Evolutionary conservation across 2,113 vertebrate species (phyloP), one percentile per base, ranked within the genome.

Genomic region (Anhinga anhinga): DNA sequence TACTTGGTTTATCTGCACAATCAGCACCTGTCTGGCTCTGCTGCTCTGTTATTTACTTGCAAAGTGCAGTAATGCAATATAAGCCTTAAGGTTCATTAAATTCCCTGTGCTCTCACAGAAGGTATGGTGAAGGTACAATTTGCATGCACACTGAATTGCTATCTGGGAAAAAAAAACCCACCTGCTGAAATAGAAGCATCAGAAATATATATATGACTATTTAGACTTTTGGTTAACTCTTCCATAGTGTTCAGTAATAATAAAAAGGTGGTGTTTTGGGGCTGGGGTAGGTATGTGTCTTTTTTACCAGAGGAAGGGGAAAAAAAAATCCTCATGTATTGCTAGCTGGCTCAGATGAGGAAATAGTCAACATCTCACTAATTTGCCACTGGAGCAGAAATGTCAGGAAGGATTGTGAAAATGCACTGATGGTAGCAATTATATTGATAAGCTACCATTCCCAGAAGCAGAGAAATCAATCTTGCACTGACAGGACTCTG

Each of bases 381-480:
- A 95, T 96, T 95, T 97, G n/a, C 70, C 40, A 53, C 42, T 50
- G 40, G 65, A 86, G 76, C 65, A 93, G 69, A 81, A 93, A 80
- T 78, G 92, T 97, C 92, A 96, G 81, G 74, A 94, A 84, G 30
- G 85, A 91, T 76, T 91, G 79, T 82, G 62, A 79, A 98, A 97
- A 88, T 93, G 77, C 70, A 86, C 66, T 79, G 82, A 95, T 93
- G 49, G 90, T 38, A 90, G 95, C 90, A 96, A 97, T 97, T 98
- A 95, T 85, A 96, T 91, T 74, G 95, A 96, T 97, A 96, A 91
- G 74, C 88, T 91, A 70, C 38, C 25, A 61, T 96, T 96, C 86
- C 91, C 92, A 90, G 74, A 91, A 91, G 96, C 56, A 40, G 86
- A 67, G 73, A 94, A 95, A 97, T 97, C 96, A 95, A 91, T 97